Percentiles rank a stretch among this genome's conserved stretches.
Evolutionary conservation across 2,113 vertebrate genomes (phyloP).

Genomic region (Rhea americana): DNA sequence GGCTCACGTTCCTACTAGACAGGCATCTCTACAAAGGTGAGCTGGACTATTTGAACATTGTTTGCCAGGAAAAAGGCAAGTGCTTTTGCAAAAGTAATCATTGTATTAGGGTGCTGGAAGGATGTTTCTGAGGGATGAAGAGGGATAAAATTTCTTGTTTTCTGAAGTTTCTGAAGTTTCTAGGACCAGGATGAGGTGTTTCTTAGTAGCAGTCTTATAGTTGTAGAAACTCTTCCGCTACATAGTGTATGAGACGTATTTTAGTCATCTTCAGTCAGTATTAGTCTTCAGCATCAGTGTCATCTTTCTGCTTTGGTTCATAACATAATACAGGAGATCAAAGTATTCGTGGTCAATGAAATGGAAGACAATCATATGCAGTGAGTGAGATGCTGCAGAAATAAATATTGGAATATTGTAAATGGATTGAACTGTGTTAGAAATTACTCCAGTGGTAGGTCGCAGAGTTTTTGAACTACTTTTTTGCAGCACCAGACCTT

Average conservation of each 20-base stretch:
- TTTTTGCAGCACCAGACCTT: neutral
- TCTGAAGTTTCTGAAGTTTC: neutral
- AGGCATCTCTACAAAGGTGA: neutral
- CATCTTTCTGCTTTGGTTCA: neutral
- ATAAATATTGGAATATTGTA: neutral
- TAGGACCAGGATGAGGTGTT: neutral
- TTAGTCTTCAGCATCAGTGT: neutral
- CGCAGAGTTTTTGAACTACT: neutral
- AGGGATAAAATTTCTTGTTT: neutral
- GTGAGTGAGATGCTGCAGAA: neutral
- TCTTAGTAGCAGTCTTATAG: neutral
- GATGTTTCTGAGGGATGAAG: neutral
- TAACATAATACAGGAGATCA: neutral
- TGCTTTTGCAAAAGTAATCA: neutral
- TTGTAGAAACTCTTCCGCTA: neutral
- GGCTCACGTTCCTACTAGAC: neutral
- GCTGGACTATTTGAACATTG: rapidly evolving
- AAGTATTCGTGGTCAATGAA: neutral
- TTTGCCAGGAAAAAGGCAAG: neutral
- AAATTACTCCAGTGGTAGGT: neutral
- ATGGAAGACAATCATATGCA: neutral
- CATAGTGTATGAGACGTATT: neutral
- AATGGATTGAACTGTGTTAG: neutral
- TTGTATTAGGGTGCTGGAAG: neutral
- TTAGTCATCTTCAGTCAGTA: neutral